phyloP scores from a whole-genome alignment of 2,113 vertebrate genomes.

The Syngnathus typhle region DNA sequence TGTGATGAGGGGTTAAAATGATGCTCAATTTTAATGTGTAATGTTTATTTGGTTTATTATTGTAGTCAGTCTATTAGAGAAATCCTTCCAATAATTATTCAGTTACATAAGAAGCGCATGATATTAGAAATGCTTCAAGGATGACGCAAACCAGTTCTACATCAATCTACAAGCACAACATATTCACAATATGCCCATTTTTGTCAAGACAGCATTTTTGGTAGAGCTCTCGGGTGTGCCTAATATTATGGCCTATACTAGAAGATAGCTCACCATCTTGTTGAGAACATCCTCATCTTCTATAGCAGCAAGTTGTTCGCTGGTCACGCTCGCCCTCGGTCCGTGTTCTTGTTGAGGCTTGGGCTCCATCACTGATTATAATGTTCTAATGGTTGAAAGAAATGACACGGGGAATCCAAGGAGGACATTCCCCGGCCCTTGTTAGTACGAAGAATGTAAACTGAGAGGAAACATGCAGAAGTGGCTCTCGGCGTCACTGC shows the following conservation, averaged over 20 bases:
- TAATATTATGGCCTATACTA: neutral
- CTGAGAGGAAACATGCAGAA: conserved; percentile 18
- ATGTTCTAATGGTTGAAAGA: neutral
- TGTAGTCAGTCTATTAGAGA: too few species aligned
- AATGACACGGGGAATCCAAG: neutral
- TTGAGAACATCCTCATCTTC: conserved; percentile 89
- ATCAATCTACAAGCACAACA: neutral
- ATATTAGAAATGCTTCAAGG: neutral
- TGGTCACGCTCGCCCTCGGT: conserved; percentile 40
- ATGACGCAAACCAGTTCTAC: neutral
- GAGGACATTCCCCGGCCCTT: neutral
- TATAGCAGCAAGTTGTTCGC: conserved; percentile 75
- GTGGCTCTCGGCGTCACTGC: conserved; percentile 7
- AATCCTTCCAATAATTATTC: neutral
- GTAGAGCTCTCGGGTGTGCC: neutral
- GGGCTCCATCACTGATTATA: conserved; percentile 42
- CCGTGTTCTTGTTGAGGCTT: conserved; percentile 12
- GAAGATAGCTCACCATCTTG: conserved; percentile 79
- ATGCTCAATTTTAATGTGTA: too few species aligned
- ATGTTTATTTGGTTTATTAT: too few species aligned
- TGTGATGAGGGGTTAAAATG: too few species aligned
- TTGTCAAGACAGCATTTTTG: neutral
- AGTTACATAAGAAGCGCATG: neutral
- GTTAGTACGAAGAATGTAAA: conserved; percentile 37
- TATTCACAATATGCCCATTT: too few species aligned